Base-by-base conservation (phyloP, 2,888 invertebrate species). In the Latheticus oryzae region DNA sequence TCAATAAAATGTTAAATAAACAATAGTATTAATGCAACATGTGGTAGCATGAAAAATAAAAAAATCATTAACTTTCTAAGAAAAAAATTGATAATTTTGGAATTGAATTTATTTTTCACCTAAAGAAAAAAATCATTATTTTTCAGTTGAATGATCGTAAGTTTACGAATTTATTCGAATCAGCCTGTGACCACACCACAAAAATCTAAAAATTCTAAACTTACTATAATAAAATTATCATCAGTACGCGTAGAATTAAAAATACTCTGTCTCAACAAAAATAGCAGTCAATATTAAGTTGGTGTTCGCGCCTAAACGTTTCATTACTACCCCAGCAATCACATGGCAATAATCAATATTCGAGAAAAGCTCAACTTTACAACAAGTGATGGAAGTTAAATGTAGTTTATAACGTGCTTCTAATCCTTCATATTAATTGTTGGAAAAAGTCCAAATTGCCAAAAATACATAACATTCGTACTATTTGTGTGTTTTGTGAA, bases 311-410 rank as follows among this genome's bases (percentile, higher is more conserved):
- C 37, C 28, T 11, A 38, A 30, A 37, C 50, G 37, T 17, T 50
- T 38, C 50, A 50, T 38, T 50, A 50, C 50, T 13, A 50, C 50
- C 50, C 50, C 28, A 11, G 26, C 50, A 26, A 28, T 26, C 50
- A 38, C 50, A 28, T 32, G 30, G 45, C 19, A 16, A 19, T 26
- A 37, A 28, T 50, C 38, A 37, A 50, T 38, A 50, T 21, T n/a
- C 8, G 17, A 15, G 8, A 23, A 13, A 33, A 32, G 16, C 17
- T 16, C 5, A 43, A 28, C 11, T 30, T 42, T 21, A 5, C 12
- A 11, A 12, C n/a, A 42, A 42, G 42, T 42, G 15, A 40, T 40
- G 19, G 17, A 37, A 11, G 37, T 15, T 37, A 37, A 19, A 16
- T 35, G 16, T 5, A 16, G 11, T 38, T 38, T 21, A 38, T 11